Evolutionary conservation across 1,140 invertebrate genomes (phyloP), one percentile per base, ranked within the genome.

Genomic region (Melitaea cinxia): DNA sequence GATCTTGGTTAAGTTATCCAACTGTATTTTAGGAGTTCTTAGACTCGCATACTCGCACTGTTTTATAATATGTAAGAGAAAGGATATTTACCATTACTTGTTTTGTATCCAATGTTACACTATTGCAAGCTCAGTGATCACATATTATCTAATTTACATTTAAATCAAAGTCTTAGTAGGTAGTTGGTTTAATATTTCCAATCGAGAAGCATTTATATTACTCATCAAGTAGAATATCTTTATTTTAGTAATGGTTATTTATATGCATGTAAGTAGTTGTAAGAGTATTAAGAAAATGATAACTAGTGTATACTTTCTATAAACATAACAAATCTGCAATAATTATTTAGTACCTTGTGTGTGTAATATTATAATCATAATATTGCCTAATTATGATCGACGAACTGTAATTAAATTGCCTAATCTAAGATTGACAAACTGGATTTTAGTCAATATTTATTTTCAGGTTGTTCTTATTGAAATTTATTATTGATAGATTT

Each of bases 391-490:
- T 54, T 33, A 19, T n/a, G 33, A 19, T 23, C 24, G 12, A 39
- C 42, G 14, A 15, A 17, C 4, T n/a, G 4, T 19, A 17, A 42
- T 30, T 30, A 30, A 28, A 30, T 42, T 42, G 37, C 15, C 14
- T 42, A 17, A 42, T 42, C 17, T 42, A 42, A 42, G 15, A 42
- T 19, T 17, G 4, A 42, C 53, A 61, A 26, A 35, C 24, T 52
- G n/a, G 45, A n/a, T 23, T 61, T 54, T 62, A 62, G 60, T 62
- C 60, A 62, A n/a, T n/a, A n/a, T n/a, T 62, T 62, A 62, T 47
- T 62, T 42, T 62, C 47, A 62, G 14, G 26, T 15, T 60, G 50
- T 50, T 42, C 4, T 39, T n/a, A 39, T 60, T 55, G 37, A 55
- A 54, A 62, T 39, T 37, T 19, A 10, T 6, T 55, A 23, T 39